Base-by-base conservation (phyloP, 2,888 invertebrate species). In the Agrochola circellaris region DNA sequence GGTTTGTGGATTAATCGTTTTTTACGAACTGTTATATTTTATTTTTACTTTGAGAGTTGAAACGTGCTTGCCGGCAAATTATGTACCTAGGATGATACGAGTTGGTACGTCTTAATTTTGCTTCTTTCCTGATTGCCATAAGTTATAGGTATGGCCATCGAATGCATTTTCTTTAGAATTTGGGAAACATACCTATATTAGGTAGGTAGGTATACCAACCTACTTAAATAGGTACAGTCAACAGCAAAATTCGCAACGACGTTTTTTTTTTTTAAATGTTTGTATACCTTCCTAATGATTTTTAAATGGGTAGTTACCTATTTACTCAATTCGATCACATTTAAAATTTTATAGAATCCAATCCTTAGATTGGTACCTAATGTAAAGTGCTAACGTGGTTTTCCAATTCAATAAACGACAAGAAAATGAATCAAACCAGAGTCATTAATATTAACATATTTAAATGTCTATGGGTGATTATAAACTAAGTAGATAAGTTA, bases 391-490 rank as follows among this genome's bases (percentile, higher is more conserved):
- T 38, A 42, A 42, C 9, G 13, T 54, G 20, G 6, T 61, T 66
- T 58, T 73, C 51, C 2, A 45, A 66, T 72, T 60, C 15, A 75
- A 70, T 8, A 34, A 64, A 34, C 34, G 34, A 34, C 4, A 34
- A 34, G 34, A 34, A 34, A 34, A 34, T 34, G 4, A 81, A 62
- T 68, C 58, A 34, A 67, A n/a, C 26, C 17, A 8, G 2, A 15
- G 0, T 34, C 51, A 74, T 74, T 34, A 64, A 64, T 79, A 74
- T 81, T 20, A 68, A 81, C 34, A 34, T 58, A 74, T 79, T 79
- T 68, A 64, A 68, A 79, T 79, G 56, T 80, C 51, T 80, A 8
- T 38, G 68, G 38, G 65, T 66, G 61, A 75, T 81, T n/a, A n/a
- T n/a, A n/a, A 81, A 6, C 0, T 38, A 38, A 0, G 38, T 38